Base-by-base conservation (phyloP, 2,888 invertebrate species). In the Lasioglossum villosulum region DNA sequence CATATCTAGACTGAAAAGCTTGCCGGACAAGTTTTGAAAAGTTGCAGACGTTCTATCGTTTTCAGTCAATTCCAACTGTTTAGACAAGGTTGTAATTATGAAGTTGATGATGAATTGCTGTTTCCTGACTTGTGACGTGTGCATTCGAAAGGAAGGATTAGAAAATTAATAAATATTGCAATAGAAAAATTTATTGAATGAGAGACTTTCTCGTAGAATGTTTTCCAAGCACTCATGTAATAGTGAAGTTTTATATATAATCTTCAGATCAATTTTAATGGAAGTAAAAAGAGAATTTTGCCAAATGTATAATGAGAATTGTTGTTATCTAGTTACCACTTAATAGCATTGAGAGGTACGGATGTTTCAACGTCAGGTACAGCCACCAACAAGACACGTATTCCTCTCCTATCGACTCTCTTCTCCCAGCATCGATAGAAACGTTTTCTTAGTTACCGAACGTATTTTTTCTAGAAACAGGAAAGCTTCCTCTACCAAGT, bases 401-500 rank as follows among this genome's bases (percentile, higher is more conserved):
- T 30, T 63, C 19, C 16, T 27, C n/a, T 16, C 16, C 14, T 63
- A 63, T 30, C 30, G 30, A 63, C 52, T 52, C 16, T 63, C 30
- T 63, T 30, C 19, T 71, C 37, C 39, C 19, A 3, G 39, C 23
- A 82, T 42, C 74, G 77, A 75, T 72, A 71, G 52, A 23, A 56
- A 14, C 42, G 75, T 34, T 30, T 14, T 12, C 59, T 59, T 19
- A 45, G 39, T 78, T 78, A 75, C 52, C 34, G 63, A 78, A 71
- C 27, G 48, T 6, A 78, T 52, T 70, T 39, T 37, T 48, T 16
- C 23, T 52, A 23, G 2, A 66, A 2, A 12, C 16, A 4, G 39
- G 3, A 52, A 42, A 4, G 4, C 16, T 23, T 19, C 10, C 4
- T 63, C 30, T 2, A 27, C 5, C 59, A 10, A 27, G 27, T 14